Evolutionary conservation across 2,888 invertebrate genomes (phyloP).

Genomic region (Achlya flavicornis): DNA sequence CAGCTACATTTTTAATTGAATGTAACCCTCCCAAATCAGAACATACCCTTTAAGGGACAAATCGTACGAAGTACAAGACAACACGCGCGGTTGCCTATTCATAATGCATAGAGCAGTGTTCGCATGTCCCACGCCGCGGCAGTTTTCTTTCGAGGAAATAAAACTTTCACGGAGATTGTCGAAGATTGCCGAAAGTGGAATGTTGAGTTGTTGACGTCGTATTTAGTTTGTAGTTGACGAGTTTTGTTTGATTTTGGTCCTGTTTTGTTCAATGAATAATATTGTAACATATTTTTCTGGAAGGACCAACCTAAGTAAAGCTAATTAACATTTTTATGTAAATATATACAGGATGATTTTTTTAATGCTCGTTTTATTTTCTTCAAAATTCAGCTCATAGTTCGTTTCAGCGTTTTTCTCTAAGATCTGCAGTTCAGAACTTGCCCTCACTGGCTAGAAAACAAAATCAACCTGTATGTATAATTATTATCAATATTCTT

Average conservation of each 20-base stretch:
- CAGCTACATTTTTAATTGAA: background rate
- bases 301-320: too few species aligned
- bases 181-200: slow-evolving; percentile 24
- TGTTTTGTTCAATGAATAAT: background rate
- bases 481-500: too few species aligned
- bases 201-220: slow-evolving; percentile 6
- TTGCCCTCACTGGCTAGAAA: too few species aligned
- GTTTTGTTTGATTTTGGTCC: slow-evolving; percentile 11
- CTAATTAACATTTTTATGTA: too few species aligned
- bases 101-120: slow-evolving; percentile 44
- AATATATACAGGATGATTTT: too few species aligned
- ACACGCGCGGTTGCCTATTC: slow-evolving; percentile 29
- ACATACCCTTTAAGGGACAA: background rate
- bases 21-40: background rate
- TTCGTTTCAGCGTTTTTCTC: too few species aligned
- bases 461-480: too few species aligned
- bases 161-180: slow-evolving; percentile 39
- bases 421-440: too few species aligned
- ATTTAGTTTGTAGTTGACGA: slow-evolving; percentile 1
- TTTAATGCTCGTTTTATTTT: too few species aligned
- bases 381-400: too few species aligned
- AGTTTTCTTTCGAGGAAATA: slow-evolving; percentile 31
- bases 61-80: background rate
- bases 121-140: slow-evolving; percentile 28
- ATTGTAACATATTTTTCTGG: too few species aligned